phyloP scores from a whole-genome alignment of 2,113 vertebrate genomes.

The Haemorhous mexicanus region DNA sequence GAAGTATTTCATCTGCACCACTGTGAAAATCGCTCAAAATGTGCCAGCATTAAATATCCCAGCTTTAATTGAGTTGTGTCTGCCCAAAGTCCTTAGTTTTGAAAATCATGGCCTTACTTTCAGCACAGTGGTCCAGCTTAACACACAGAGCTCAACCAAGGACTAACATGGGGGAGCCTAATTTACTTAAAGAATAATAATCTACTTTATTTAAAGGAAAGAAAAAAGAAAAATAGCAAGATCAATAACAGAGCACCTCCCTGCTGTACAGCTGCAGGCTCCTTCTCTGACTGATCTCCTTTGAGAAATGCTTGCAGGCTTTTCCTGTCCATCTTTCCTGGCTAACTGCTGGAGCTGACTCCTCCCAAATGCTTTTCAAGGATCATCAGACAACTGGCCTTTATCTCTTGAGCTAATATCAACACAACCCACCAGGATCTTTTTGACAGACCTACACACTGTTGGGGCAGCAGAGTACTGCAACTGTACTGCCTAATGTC shows the following conservation, averaged over 20 bases:
- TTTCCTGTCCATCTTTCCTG: not conserved
- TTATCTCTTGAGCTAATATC: not conserved
- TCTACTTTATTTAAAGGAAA: not conserved
- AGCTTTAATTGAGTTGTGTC: not conserved
- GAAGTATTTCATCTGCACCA: not conserved
- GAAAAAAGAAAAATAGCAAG: not conserved
- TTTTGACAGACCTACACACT: not conserved
- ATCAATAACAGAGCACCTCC: conserved; percentile 18
- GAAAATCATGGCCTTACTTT: not conserved
- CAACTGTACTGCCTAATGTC: not conserved
- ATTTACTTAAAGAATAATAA: not conserved
- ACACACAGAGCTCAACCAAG: not conserved
- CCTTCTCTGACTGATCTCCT: not conserved
- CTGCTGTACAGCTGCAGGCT: not conserved
- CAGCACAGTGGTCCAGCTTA: not conserved
- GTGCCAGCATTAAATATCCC: not conserved
- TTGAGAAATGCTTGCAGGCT: not conserved
- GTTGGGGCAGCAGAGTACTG: not conserved
- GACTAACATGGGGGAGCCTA: not conserved
- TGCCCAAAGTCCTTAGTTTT: not conserved
- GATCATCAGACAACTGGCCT: not conserved
- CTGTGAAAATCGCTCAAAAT: not conserved
- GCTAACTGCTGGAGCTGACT: not conserved
- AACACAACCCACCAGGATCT: not conserved
- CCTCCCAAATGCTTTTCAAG: not conserved